Base-by-base conservation (phyloP, 37 sponge, comb jelly and placozoan genomes). In the Beroe forskalii region DNA sequence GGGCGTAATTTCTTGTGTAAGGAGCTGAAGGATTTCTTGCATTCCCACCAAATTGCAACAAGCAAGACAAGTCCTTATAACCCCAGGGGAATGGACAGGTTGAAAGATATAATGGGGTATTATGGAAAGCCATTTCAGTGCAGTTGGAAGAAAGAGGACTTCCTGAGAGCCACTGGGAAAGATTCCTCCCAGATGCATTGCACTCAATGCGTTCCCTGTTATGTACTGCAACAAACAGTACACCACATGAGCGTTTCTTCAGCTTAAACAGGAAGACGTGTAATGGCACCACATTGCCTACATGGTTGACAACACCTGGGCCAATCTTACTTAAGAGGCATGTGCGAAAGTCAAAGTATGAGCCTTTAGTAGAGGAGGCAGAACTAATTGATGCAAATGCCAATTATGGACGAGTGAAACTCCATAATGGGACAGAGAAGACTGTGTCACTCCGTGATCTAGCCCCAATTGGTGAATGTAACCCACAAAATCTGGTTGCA, bases 241-340 rank as follows among this genome's bases (percentile, higher is more conserved):
- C 66, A 3, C 66, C 66, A n/a, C 66, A 63, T 63, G 66, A 63
- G 24, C 66, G 66, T 23, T 63, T 63, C 3, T 63, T 63, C 66
- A 23, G 2, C 2, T 63, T 55, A 19, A 17, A 55, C 17, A 9
- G 60, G 60, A 9, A 17, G 14, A 55, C 60, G 9, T 9, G 14
- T 9, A 19, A 9, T 19, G 60, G 60, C 14, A 9, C 60, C 17
- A 19, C 60, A 17, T 55, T 55, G 60, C 60, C 60, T 19, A 19
- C 60, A 19, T 55, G 60, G 60, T 17, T 55, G 17, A 19, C 17
- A 17, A 9, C 9, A 55, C 9, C 9, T 9, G 60, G 60, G 60
- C 60, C 60, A 55, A 17, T 55, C 60, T 17, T 55, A 55, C 14
- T 55, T 55, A 55, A 55, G 17, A 9, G 60, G 17, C 60, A 55